These are phyloP conservation scores for Montipora capitata DNA, from an alignment of 92 coral and sea anemone species.

Conservation along the genomic window DNA sequence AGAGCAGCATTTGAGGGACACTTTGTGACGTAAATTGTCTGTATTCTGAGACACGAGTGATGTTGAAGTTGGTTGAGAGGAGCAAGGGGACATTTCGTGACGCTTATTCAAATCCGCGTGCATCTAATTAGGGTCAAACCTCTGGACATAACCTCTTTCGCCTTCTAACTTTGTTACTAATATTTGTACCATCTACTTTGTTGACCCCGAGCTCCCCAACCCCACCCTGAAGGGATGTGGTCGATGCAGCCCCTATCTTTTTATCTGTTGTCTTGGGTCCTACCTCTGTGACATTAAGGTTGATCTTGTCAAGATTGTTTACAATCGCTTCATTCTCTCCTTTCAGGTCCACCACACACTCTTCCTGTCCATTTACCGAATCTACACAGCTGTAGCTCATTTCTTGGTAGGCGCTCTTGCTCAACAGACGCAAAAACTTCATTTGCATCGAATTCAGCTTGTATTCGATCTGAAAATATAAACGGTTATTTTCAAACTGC, in stretches of 20 bases:
- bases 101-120: no score
- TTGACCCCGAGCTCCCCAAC: constrained; percentile 52
- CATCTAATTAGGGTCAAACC: no score
- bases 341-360: constrained; percentile 72
- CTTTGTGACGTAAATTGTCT: no score
- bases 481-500: background rate
- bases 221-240: background rate
- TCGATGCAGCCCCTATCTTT: no score
- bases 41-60: no score
- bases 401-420: constrained; percentile 80
- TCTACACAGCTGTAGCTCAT: constrained; percentile 81
- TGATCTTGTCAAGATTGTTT: constrained; percentile 29
- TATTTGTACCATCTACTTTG: background rate
- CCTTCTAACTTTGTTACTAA: background rate
- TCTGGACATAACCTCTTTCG: background rate
- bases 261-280: background rate
- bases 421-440: constrained; percentile 84
- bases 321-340: constrained; percentile 81
- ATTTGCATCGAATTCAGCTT: constrained; percentile 79
- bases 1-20: no score
- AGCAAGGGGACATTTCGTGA: no score
- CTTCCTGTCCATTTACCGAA: constrained; percentile 54
- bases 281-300: constrained; percentile 32
- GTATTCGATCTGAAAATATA: constrained; percentile 75
- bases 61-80: no score